Conservation (phyloP, 2,888 invertebrate species). For the Cephus rjabovi region DNA sequence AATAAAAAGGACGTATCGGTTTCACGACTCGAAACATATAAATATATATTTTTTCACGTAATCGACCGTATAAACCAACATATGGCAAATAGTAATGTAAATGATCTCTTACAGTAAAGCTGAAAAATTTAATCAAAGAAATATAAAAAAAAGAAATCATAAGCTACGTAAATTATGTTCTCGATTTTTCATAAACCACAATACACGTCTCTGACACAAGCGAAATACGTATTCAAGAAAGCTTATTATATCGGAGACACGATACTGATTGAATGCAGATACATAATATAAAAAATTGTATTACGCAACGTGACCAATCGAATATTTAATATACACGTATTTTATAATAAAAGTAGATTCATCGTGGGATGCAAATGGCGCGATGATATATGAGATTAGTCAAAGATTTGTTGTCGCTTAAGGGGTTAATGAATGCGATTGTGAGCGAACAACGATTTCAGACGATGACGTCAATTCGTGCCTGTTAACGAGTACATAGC, state of each 20-base stretch:
- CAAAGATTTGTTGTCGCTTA: background rate
- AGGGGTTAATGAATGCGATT: background rate
- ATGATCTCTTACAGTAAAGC: background rate
- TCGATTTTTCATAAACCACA: background rate
- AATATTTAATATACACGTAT: background rate
- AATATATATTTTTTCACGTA: too few species aligned
- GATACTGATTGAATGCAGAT: background rate
- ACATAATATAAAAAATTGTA: background rate
- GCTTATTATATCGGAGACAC: background rate
- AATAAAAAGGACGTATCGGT: background rate
- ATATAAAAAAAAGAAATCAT: background rate
- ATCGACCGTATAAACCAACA: background rate
- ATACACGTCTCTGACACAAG: background rate
- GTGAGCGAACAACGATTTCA: background rate
- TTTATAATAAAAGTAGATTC: background rate
- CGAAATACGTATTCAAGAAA: background rate
- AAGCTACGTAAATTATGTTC: background rate
- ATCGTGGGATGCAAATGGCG: background rate
- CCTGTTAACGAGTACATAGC: background rate
- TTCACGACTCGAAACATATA: background rate
- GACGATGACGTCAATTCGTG: background rate
- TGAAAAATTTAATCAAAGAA: background rate
- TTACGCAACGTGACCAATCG: background rate
- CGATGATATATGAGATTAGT: background rate
- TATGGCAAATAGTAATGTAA: background rate